A percentile compares a stretch with the other conserved stretches of the same genome.
phyloP scores from a whole-genome alignment of 2,113 vertebrate species.

The Opisthocomus hoazin region DNA sequence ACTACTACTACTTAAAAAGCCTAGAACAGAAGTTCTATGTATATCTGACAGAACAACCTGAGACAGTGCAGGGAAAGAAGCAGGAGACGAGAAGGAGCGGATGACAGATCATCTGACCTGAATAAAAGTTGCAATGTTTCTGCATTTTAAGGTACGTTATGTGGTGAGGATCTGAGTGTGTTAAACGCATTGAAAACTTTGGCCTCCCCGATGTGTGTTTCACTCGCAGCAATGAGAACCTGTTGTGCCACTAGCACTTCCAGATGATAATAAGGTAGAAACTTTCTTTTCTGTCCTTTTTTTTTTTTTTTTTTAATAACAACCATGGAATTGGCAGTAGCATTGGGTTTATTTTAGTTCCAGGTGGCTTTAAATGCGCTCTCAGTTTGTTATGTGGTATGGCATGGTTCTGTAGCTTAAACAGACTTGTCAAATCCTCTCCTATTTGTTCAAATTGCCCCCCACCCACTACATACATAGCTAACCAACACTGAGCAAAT shows the following conservation, averaged over 20 bases:
- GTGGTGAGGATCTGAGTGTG: not conserved
- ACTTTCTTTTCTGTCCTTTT: not conserved
- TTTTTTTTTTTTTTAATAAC: not conserved
- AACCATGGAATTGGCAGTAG: not conserved
- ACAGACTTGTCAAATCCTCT: not conserved
- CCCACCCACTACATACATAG: not conserved
- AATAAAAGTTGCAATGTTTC: not conserved
- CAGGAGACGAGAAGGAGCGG: accelerated
- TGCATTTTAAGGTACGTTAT: not conserved
- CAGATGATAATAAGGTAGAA: not conserved
- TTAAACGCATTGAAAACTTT: not conserved
- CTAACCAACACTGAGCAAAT: slow-evolving; percentile 11
- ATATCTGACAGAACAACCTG: not conserved
- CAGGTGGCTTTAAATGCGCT: not conserved
- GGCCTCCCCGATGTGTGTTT: not conserved
- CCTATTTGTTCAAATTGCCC: not conserved
- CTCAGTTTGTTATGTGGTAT: not conserved
- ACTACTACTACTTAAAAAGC: not conserved
- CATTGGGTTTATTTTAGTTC: not conserved
- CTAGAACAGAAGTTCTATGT: not conserved
- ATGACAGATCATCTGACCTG: not conserved
- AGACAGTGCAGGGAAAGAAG: not conserved
- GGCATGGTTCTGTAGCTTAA: not conserved
- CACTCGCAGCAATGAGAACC: not conserved
- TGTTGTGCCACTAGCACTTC: not conserved